Evolutionary conservation across 92 coral and sea anemone genomes (phyloP).

Genomic region (Porites rus): DNA sequence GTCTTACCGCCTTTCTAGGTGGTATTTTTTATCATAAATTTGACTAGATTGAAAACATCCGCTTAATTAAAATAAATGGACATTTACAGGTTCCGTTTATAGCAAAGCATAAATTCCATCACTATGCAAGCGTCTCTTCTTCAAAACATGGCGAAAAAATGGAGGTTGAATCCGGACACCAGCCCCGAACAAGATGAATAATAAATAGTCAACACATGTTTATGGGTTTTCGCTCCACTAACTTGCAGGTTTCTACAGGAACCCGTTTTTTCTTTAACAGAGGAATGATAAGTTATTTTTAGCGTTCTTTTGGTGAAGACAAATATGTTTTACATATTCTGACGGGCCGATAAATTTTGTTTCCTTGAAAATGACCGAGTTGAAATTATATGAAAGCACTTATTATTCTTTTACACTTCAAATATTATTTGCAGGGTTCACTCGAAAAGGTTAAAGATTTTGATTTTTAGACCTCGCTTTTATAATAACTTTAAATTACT

Average conservation of each 20-base stretch:
- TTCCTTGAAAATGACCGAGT: neutral
- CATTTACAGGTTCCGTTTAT: no score
- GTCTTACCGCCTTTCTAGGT: no score
- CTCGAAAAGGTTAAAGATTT: neutral
- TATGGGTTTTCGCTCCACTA: conserved; percentile 17
- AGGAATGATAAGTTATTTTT: neutral
- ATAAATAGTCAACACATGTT: conserved; percentile 37
- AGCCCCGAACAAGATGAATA: conserved; percentile 7
- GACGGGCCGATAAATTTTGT: neutral
- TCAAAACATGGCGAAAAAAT: neutral
- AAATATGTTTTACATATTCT: neutral
- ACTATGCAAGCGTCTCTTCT: neutral
- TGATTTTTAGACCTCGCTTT: neutral
- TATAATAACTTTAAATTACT: no score
- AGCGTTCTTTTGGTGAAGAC: neutral
- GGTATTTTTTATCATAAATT: no score
- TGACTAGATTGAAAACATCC: no score
- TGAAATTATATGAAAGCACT: no score
- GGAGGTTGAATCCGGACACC: neutral
- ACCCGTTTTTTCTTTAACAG: conserved; percentile 19
- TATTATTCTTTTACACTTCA: no score
- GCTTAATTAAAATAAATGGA: no score
- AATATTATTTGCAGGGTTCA: no score
- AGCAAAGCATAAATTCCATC: no score
- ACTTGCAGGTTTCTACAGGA: conserved; percentile 34